Evolutionary conservation across 2,113 vertebrate genomes (phyloP).

Genomic region (Cebidichthys violaceus): DNA sequence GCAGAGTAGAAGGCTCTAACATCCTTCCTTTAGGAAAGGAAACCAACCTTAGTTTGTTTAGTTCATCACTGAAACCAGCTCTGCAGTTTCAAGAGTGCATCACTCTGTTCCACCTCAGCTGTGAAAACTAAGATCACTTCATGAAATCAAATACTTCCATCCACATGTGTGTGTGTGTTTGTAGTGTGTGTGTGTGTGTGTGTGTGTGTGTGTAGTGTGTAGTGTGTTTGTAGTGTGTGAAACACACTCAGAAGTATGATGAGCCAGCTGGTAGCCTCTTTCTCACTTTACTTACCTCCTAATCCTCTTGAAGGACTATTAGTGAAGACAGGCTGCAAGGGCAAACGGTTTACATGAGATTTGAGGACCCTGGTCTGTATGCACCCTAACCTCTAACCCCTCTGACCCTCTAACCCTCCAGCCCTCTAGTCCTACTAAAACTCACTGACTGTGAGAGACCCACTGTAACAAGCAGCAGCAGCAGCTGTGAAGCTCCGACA

Average conservation of each 20-base stretch:
- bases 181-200: too few relatives aligned
- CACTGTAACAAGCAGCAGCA: conserved; percentile 54
- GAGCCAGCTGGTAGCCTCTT: conserved; percentile 65
- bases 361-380: conserved; percentile 47
- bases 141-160: too few relatives aligned
- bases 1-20: not conserved
- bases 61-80: conserved; percentile 30
- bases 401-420: too few relatives aligned
- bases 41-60: not conserved
- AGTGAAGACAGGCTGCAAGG: conserved; percentile 36
- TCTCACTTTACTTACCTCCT: conserved; percentile 54
- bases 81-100: conserved; percentile 12
- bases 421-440: conserved; percentile 22
- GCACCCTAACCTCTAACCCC: conserved; percentile 37
- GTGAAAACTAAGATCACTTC: not conserved
- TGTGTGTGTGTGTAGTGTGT: too few relatives aligned
- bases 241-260: too few relatives aligned
- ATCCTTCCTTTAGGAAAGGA: not conserved
- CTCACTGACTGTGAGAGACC: conserved; percentile 7
- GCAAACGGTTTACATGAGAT: conserved; percentile 66
- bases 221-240: too few relatives aligned
- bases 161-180: too few relatives aligned
- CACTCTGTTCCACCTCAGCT: not conserved
- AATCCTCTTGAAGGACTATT: conserved; percentile 75
- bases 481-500: conserved; percentile 41